Conservation (phyloP, 2,888 invertebrate species). For the Hemaris fuciformis region DNA sequence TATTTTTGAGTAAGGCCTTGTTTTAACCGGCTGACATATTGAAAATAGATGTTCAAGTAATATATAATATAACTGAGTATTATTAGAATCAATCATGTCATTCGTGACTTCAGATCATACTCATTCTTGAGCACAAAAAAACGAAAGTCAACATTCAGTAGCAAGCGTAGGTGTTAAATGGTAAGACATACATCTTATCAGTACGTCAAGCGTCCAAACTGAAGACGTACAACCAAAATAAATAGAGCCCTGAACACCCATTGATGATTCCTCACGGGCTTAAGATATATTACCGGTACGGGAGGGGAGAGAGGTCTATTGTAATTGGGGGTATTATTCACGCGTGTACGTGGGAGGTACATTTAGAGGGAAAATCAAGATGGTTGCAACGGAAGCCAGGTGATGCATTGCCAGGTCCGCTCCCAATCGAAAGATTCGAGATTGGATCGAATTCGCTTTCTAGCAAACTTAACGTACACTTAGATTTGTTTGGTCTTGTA, state of each 20-base stretch:
- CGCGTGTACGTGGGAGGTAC: constrained; percentile 71
- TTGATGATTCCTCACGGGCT: constrained; percentile 21
- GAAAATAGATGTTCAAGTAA: too few relatives aligned
- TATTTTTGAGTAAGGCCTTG: too few relatives aligned
- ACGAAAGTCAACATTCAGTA: constrained; percentile 52
- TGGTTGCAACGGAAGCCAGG: constrained; percentile 76
- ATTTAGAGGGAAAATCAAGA: constrained; percentile 74
- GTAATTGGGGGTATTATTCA: constrained; percentile 55
- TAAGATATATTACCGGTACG: constrained; percentile 28
- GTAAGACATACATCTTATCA: constrained; percentile 62
- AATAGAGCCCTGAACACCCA: constrained; percentile 35
- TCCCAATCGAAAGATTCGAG: constrained; percentile 67
- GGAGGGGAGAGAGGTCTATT: constrained; percentile 41
- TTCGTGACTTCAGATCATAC: constrained; percentile 27
- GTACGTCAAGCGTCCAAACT: constrained; percentile 53
- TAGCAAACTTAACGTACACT: constrained; percentile 55
- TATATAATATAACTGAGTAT: too few relatives aligned
- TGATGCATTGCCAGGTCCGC: constrained; percentile 72
- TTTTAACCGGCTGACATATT: too few relatives aligned
- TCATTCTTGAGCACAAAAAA: constrained; percentile 28
- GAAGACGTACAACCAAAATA: constrained; percentile 45
- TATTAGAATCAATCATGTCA: neutral
- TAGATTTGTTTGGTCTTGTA: constrained; percentile 52
- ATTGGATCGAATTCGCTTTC: constrained; percentile 70
- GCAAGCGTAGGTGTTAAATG: constrained; percentile 66